Conservation (phyloP, 2,797 vertebrate species). For the Oreochromis mossambicus region DNA sequence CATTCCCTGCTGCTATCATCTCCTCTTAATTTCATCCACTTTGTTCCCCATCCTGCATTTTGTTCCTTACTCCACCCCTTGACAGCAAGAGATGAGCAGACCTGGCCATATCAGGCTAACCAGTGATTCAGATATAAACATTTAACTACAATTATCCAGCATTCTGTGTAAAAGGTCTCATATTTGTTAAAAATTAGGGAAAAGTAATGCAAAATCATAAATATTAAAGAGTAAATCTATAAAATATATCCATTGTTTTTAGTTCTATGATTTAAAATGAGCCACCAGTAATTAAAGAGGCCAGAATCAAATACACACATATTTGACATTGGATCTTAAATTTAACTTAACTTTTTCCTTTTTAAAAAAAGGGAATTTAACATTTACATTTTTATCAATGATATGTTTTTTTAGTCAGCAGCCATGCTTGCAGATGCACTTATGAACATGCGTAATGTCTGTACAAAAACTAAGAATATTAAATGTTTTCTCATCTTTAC, state of each 20-base stretch:
- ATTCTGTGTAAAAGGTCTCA: neutral
- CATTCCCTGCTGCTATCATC: neutral
- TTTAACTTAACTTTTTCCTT: neutral
- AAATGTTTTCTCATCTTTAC: neutral
- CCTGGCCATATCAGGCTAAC: neutral
- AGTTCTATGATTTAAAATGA: neutral
- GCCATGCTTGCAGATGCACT: no score
- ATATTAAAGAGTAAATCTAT: neutral
- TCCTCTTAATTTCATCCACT: neutral
- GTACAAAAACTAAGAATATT: fast-evolving
- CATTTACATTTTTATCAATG: neutral
- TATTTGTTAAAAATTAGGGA: neutral
- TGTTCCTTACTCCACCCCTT: neutral
- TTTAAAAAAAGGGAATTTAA: neutral
- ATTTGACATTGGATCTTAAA: neutral
- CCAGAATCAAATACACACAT: neutral
- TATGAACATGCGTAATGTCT: neutral
- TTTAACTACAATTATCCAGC: neutral
- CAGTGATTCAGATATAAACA: neutral
- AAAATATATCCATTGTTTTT: neutral
- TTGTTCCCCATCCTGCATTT: neutral
- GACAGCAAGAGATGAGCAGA: neutral
- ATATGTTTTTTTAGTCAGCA: neutral
- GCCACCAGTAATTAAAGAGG: neutral
- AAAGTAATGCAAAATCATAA: neutral